phyloP scores from a whole-genome alignment of 2,888 invertebrate genomes.

The Sesia bembeciformis region DNA sequence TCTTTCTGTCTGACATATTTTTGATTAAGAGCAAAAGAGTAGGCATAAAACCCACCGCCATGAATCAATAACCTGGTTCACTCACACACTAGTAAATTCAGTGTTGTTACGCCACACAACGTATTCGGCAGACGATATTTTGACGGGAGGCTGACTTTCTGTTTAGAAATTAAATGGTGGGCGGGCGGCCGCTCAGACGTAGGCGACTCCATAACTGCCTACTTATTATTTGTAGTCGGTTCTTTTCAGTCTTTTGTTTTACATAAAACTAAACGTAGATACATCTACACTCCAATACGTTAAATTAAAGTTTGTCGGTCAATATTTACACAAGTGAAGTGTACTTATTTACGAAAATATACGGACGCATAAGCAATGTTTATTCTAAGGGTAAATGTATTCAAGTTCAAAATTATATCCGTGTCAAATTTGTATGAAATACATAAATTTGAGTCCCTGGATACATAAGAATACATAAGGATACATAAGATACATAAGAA shows the following conservation, averaged over 20 bases:
- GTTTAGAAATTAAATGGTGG: constrained; percentile 44
- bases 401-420: neutral
- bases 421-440: neutral
- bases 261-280: too few relatives aligned
- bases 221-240: too few relatives aligned
- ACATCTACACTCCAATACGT: too few relatives aligned
- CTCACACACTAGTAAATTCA: constrained; percentile 39
- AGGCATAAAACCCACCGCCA: constrained; percentile 60
- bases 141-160: constrained; percentile 53
- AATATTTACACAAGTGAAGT: too few relatives aligned
- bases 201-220: neutral
- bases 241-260: too few relatives aligned
- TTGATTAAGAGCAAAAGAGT: constrained; percentile 63
- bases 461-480: too few relatives aligned
- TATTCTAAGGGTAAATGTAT: too few relatives aligned
- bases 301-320: too few relatives aligned
- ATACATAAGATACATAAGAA: too few relatives aligned
- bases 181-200: neutral
- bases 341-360: too few relatives aligned
- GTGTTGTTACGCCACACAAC: constrained; percentile 47
- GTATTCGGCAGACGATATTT: constrained; percentile 56
- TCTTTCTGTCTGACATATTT: constrained; percentile 50
- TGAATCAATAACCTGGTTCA: constrained; percentile 68
- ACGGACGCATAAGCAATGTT: too few relatives aligned
- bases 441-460: neutral